These are phyloP conservation scores for Xiphydria camelus DNA, from an alignment of 2,888 invertebrate species.

Conservation along the genomic window DNA sequence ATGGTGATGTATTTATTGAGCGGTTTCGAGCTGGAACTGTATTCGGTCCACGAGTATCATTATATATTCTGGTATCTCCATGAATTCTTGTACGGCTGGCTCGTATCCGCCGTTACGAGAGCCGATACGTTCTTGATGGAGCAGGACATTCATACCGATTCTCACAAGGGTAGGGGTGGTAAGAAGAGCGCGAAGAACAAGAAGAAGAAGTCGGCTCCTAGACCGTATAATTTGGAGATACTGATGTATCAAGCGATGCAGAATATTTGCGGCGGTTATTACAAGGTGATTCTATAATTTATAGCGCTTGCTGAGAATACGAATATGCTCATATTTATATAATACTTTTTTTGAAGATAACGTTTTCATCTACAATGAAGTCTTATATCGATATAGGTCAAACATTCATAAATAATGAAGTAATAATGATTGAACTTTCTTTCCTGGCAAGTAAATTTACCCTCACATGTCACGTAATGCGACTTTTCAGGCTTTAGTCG, in stretches of 20 bases:
- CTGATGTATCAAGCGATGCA: slow-evolving; percentile 90
- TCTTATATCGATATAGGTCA: no score
- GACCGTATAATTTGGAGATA: slow-evolving; percentile 81
- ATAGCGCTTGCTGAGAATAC: background rate
- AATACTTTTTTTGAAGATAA: no score
- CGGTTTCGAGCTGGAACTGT: slow-evolving; percentile 93
- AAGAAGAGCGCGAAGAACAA: slow-evolving; percentile 66
- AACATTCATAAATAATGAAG: no score
- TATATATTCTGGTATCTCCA: slow-evolving; percentile 96
- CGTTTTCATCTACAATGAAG: no score
- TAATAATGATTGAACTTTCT: no score
- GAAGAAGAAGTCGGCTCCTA: slow-evolving; percentile 67
- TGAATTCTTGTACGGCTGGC: slow-evolving; percentile 92
- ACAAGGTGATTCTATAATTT: slow-evolving; percentile 67
- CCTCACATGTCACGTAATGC: no score
- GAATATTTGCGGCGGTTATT: slow-evolving; percentile 93
- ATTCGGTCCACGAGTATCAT: slow-evolving; percentile 94
- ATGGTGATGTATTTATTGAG: slow-evolving; percentile 94
- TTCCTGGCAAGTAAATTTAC: no score
- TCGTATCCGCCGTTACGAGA: slow-evolving; percentile 85
- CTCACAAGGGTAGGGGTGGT: slow-evolving; percentile 54
- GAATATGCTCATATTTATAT: no score
- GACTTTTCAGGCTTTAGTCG: slow-evolving; percentile 77
- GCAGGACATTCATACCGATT: slow-evolving; percentile 66
- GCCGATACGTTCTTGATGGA: slow-evolving; percentile 84